Evolutionary conservation across 2,113 vertebrate genomes (phyloP), one percentile per base, ranked within the genome.

Genomic region (Oceanodroma tethys): DNA sequence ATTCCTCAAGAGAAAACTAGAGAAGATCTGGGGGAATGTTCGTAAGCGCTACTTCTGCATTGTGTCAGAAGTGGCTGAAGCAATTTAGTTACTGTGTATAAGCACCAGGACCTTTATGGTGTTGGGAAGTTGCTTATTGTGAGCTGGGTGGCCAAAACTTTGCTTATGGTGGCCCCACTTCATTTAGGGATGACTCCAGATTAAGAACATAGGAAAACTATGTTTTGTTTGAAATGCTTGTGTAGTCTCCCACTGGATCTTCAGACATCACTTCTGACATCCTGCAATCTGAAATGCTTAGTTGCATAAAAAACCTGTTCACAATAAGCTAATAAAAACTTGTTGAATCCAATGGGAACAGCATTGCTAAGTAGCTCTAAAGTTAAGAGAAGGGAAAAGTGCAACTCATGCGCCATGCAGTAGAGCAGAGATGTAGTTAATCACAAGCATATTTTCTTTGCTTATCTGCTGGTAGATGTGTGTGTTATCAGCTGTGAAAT

Each of bases 401-500:
- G 40, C 47, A 52, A 63, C 10, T 91, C 52, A 8, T 21, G 45
- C 59, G 47, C 56, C 6, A 2, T 34, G 18, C 20, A 40, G 9
- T 30, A 21, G 9, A 18, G 59, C 42, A 90, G 83, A 90, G 70
- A 62, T 0, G 3, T 36, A 81, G 32, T 52, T 94, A 92, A 90
- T 88, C 2, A 10, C 55, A 88, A 86, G 72, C 4, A 8, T 55
- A 60, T 91, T 95, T 94, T 93, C 40, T 86, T 86, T 65, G n/a
- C 80, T 95, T 95, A 88, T 96, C 72, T 95, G 75, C 50, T 91
- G 56, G 86, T 95, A 86, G 63, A 91, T 47, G 5, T 48, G 47
- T 88, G 86, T 89, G 75, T 88, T 95, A 84, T 83, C 92, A 94
- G 52, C 90, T 52, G 4, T 89, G 72, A 92, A 95, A 97, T 68